Base-by-base conservation (phyloP, 2,113 vertebrate species). In the Xiphophorus hellerii region DNA sequence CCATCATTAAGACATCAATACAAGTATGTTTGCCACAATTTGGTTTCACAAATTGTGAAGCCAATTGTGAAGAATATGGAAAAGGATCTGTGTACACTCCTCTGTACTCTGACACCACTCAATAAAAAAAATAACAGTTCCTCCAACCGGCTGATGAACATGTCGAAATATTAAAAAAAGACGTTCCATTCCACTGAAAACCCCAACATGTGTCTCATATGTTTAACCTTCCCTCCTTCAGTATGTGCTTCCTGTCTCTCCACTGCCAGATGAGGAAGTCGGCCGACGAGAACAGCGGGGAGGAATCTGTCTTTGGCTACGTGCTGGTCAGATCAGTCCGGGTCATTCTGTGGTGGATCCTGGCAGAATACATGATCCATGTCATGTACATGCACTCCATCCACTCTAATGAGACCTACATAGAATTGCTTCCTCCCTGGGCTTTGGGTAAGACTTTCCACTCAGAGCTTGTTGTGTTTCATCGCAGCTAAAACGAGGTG, bases 321-420 rank as follows among this genome's bases (percentile, higher is more conserved):
- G 69, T 97, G 10, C 69, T 92, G 4, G 10, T 85, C 72, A 93
- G 93, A 63, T 75, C 94, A 30, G 83, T 94, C 73, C 96, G 96
- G 64, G 95, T 99, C 84, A 83, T 95, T 22, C 85, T 95, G 73
- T 98, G 96, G 96, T 99, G 97, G 97, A 94, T 92, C 70, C 86
- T 97, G 77, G 96, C 96, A 0, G 97, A 99, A 91, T 87, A 94
- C 88, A 95, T 99, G 96, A 94, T 96, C 77, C 97, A 96, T 44
- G 72, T 95, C 14, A 96, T 98, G 96, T 98, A 98, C 90, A 96
- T 97, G 90, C 97, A 99, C 76, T 94, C 95, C 81, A 94, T 99
- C 84, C 97, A 94, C 81, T 93, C 94, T 89, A 97, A 95, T 61
- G 88, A 93, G 90, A 85, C 93, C 42, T 95, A 96, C 76, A 92